Percentiles rank a stretch among this genome's conserved stretches.
Evolutionary conservation across 2,888 invertebrate species (phyloP).

Genomic region (Philereme vetulata): DNA sequence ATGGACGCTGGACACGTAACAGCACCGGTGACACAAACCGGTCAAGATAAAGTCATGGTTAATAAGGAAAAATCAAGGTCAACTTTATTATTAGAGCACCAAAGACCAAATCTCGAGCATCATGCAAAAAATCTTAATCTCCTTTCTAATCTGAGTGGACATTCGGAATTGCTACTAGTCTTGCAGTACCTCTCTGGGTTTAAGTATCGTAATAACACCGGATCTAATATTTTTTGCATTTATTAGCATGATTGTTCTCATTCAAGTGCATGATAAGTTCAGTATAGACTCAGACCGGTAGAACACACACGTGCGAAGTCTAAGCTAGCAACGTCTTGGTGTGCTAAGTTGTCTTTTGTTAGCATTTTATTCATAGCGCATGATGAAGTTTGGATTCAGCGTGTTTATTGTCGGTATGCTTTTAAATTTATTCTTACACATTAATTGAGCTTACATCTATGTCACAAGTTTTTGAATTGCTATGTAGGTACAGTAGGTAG

Average conservation of each 20-base stretch:
- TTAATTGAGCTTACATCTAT: no score
- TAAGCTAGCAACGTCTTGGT: slow-evolving; percentile 16
- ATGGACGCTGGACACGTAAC: no score
- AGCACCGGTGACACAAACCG: neutral
- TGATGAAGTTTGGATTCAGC: slow-evolving; percentile 43
- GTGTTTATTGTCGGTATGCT: slow-evolving; percentile 44
- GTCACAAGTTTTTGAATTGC: no score
- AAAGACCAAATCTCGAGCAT: slow-evolving; percentile 46
- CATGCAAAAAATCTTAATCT: slow-evolving; percentile 47
- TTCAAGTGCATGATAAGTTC: slow-evolving; percentile 61
- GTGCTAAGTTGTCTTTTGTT: neutral
- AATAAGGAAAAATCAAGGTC: slow-evolving; percentile 56
- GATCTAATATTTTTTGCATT: slow-evolving; percentile 59
- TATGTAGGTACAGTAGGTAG: no score
- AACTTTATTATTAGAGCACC: slow-evolving; percentile 54
- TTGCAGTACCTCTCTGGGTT: slow-evolving; percentile 4
- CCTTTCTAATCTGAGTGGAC: slow-evolving; percentile 51
- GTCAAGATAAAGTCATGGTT: slow-evolving; percentile 2
- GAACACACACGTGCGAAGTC: slow-evolving; percentile 37
- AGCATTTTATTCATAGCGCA: slow-evolving; percentile 1
- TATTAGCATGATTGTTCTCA: slow-evolving; percentile 57
- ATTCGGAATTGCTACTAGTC: slow-evolving; percentile 20
- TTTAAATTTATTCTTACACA: neutral
- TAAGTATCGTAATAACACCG: slow-evolving; percentile 43
- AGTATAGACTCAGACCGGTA: slow-evolving; percentile 51